phyloP scores from a whole-genome alignment of 2,797 vertebrate genomes.

The Liparis tanakae region DNA sequence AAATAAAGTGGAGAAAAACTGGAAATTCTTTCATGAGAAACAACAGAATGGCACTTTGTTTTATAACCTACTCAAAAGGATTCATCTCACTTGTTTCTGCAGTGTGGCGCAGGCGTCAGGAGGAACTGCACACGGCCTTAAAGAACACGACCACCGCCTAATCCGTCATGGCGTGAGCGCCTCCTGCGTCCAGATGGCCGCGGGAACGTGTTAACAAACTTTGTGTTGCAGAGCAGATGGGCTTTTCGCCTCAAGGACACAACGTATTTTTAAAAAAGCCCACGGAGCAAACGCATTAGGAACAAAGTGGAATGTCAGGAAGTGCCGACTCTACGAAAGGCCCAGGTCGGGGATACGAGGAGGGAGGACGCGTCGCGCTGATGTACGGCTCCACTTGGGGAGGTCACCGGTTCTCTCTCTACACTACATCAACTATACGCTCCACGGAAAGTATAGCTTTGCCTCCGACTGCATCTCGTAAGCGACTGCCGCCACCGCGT shows the following conservation, averaged over 20 bases:
- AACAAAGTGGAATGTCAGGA: conserved; percentile 15
- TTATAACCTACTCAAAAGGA: neutral
- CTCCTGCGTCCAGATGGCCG: conserved; percentile 31
- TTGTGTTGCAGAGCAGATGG: conserved; percentile 23
- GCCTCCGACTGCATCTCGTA: conserved; percentile 3
- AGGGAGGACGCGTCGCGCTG: conserved; percentile 2
- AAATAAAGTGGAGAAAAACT: neutral
- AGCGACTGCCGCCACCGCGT: neutral
- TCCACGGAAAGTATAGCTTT: neutral
- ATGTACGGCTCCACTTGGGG: conserved; percentile 9
- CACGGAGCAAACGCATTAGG: neutral
- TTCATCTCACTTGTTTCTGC: neutral
- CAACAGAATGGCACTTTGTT: neutral
- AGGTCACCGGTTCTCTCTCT: neutral
- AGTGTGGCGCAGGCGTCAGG: neutral
- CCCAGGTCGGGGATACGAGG: neutral
- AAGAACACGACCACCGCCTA: neutral
- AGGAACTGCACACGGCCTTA: neutral
- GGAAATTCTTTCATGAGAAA: neutral
- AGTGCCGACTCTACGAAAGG: conserved; percentile 42
- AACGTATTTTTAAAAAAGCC: conserved; percentile 9
- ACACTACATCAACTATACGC: neutral
- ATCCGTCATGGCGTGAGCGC: conserved; percentile 2
- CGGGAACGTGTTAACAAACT: conserved; percentile 27
- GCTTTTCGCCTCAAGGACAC: conserved; percentile 32